Evolutionary conservation across 1,140 invertebrate species (phyloP), one percentile per base, ranked within the genome.

Genomic region (Papilio polyxenes): DNA sequence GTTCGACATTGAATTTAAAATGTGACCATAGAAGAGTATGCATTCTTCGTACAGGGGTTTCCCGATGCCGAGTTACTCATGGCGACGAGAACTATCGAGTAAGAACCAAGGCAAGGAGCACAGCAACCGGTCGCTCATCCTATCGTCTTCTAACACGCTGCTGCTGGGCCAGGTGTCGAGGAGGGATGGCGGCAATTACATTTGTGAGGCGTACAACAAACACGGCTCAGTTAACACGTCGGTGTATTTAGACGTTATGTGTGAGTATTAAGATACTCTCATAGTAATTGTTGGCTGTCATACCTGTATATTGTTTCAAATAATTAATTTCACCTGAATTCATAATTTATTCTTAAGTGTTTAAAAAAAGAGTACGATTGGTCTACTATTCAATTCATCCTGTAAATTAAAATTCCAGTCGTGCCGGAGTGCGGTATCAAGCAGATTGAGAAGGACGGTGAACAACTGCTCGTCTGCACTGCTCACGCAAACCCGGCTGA

Each of bases 391-490:
- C 85, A 82, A 84, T 90, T 89, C 13, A 44, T 44, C 40, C 0
- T 44, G 40, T 44, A 6, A 44, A 48, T 81, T 62, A 17, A 89
- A 82, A 82, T 92, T 95, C 37, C 93, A 98, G 98, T 96, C 95
- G 96, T 97, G 87, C 98, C 98, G 2, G 97, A 98, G 88, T 99
- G 98, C 91, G 95, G 95, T 40, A 98, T 98, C 84, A 96, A 97
- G 82, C 95, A 96, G 83, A 95, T 95, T 53, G 96, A 97, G 89
- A 95, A 96, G 82, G 95, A 98, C 78, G 97, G 97, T 3, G 95
- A 96, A 86, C 96, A 97, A 89, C 96, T 97, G 74, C 94, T 98
- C 20, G 96, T 97, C 11, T 98, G 98, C 90, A 97, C 96, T 48
- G 97, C 97, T 2, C 94, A 95, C 62, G 98, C 97, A 40, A 98